Percentiles rank a stretch among this genome's conserved stretches.
Evolutionary conservation across 1,140 invertebrate species (phyloP).

Genomic region (Drosophila nikananu): DNA sequence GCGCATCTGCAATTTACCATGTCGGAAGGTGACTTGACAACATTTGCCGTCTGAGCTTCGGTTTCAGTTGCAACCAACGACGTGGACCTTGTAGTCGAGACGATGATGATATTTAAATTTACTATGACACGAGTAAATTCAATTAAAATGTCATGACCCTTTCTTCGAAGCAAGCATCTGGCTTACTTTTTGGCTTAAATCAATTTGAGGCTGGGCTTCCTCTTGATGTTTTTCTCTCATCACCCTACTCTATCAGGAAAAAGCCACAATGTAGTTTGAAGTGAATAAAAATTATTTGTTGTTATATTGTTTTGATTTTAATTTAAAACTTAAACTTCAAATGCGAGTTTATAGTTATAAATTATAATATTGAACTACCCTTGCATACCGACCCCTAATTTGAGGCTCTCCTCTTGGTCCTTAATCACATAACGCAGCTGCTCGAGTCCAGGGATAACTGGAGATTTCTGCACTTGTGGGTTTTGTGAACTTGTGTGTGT

Average conservation of each 20-base stretch:
- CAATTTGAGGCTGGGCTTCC: conserved; percentile 19
- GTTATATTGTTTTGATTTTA: no score
- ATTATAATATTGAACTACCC: background rate
- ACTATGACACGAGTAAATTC: conserved; percentile 76
- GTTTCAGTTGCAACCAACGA: conserved; percentile 29
- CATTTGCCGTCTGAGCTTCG: conserved; percentile 46
- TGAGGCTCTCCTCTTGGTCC: conserved; percentile 32
- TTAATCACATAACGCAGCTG: conserved; percentile 77
- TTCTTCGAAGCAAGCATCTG: conserved; percentile 4
- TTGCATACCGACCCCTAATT: conserved; percentile 1
- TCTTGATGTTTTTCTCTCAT: background rate
- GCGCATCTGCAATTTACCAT: conserved; percentile 67
- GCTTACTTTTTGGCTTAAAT: conserved; percentile 58
- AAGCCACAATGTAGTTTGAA: background rate
- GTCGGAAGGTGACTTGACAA: conserved; percentile 69
- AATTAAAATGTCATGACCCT: conserved; percentile 71
- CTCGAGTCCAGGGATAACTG: conserved; percentile 36
- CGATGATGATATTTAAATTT: conserved; percentile 66
- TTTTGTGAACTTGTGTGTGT: conserved; percentile 29
- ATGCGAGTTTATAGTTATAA: no score
- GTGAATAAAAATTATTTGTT: background rate
- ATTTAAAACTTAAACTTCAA: no score
- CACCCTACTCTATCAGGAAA: background rate
- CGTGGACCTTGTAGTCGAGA: conserved; percentile 29
- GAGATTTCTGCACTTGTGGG: conserved; percentile 54